phyloP scores from a whole-genome alignment of 2,888 invertebrate genomes.

The Hydraecia micacea region DNA sequence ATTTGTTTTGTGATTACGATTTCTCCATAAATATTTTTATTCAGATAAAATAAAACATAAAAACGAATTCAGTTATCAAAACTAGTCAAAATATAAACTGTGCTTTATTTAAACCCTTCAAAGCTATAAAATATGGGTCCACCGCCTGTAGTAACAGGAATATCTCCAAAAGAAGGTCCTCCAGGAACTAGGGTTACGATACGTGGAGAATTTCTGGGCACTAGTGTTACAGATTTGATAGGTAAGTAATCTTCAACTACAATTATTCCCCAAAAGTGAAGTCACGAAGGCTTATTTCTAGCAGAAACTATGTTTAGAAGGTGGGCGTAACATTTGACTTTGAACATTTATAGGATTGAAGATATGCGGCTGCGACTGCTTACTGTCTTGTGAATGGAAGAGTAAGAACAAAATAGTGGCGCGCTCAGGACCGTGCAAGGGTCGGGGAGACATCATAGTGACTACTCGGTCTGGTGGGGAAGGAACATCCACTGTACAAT shows the following conservation, averaged over 20 bases:
- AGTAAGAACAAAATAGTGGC: conserved; percentile 99
- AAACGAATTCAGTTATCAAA: not conserved
- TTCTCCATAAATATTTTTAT: conserved; percentile 4
- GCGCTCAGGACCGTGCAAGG: conserved; percentile 97
- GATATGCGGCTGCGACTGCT: conserved; percentile 98
- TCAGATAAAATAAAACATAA: not conserved
- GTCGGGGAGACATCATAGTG: conserved; percentile 97
- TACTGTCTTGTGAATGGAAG: conserved; percentile 99
- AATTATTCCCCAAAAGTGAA: not conserved
- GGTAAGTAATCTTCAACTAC: conserved; percentile 87
- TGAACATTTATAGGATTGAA: conserved; percentile 92
- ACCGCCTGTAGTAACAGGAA: conserved; percentile 97
- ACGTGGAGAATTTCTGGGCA: conserved; percentile 98
- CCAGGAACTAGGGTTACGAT: conserved; percentile 98
- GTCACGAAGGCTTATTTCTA: not conserved
- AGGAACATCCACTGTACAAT: conserved; percentile 97
- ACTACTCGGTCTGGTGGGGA: conserved; percentile 96
- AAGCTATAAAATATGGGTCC: conserved; percentile 90
- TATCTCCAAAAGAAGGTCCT: conserved; percentile 99
- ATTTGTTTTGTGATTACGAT: conserved; percentile 40
- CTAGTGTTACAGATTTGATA: conserved; percentile 95
- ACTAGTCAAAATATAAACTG: not conserved
- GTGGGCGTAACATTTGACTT: conserved; percentile 54
- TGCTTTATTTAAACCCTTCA: not conserved
- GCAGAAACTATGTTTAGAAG: not conserved